A percentile compares a stretch with the other conserved stretches of the same genome.
Conservation (phyloP, 2,888 invertebrate species). For the Deroplatys truncata region DNA sequence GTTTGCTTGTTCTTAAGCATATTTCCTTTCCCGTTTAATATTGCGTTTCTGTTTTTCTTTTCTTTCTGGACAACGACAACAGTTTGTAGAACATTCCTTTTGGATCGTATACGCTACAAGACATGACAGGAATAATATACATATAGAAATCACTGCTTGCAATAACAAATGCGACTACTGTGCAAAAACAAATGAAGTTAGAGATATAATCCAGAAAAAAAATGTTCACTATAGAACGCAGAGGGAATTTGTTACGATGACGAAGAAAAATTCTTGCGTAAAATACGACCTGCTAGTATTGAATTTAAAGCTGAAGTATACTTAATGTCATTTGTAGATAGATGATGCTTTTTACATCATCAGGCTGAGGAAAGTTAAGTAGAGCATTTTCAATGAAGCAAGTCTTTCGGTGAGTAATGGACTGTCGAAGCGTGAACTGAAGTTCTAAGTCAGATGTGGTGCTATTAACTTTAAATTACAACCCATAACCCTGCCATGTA, state of each 20-base stretch:
- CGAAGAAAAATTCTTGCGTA: not conserved
- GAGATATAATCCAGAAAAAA: not conserved
- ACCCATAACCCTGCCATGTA: too few relatives aligned
- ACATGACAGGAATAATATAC: not conserved
- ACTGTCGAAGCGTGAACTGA: too few relatives aligned
- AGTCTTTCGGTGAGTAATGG: too few relatives aligned
- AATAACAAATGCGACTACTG: not conserved
- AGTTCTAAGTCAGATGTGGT: too few relatives aligned
- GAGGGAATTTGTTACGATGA: not conserved
- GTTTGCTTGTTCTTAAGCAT: not conserved
- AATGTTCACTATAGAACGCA: not conserved
- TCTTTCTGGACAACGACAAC: not conserved
- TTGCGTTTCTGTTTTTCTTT: not conserved
- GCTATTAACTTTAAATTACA: too few relatives aligned
- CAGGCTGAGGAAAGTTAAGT: not conserved
- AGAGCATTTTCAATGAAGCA: not conserved
- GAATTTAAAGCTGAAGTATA: not conserved
- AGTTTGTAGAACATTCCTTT: not conserved
- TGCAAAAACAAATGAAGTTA: not conserved
- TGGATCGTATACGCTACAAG: not conserved
- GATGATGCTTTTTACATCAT: not conserved
- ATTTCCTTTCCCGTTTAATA: not conserved
- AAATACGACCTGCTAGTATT: not conserved
- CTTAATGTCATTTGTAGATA: not conserved
- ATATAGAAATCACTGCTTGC: not conserved